A percentile compares a stretch with the other conserved stretches of the same genome.
Conservation (phyloP, 2,113 vertebrate genomes). For the Gadus macrocephalus region DNA sequence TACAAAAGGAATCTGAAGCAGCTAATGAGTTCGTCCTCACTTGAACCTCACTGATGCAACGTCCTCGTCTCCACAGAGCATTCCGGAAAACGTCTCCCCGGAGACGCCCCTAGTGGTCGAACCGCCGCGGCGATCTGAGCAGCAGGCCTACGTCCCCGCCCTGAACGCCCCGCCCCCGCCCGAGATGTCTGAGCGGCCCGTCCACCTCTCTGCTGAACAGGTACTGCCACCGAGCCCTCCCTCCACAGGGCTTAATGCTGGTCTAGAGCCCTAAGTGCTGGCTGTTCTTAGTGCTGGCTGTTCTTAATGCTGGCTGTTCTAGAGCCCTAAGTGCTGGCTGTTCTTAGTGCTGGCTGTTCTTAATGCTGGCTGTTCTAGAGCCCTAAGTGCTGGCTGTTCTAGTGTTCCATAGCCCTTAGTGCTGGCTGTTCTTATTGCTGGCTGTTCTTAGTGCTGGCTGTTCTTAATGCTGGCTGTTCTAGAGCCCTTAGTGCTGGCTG, state of each 20-base stretch:
- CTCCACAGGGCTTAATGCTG: not conserved
- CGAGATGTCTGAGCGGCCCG: slow-evolving; percentile 40
- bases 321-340: too few relatives aligned
- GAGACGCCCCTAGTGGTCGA: slow-evolving; percentile 9
- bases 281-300: too few relatives aligned
- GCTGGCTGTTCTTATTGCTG: too few relatives aligned
- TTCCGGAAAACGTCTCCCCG: slow-evolving; percentile 69
- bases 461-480: too few relatives aligned
- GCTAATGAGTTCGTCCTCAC: too few relatives aligned
- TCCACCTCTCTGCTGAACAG: slow-evolving; percentile 78
- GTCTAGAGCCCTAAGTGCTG: not conserved
- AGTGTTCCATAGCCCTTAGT: too few relatives aligned
- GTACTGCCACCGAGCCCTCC: slow-evolving; percentile 51
- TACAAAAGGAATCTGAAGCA: not conserved
- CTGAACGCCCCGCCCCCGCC: slow-evolving; percentile 26
- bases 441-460: too few relatives aligned
- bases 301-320: too few relatives aligned
- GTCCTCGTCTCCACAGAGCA: slow-evolving; percentile 68
- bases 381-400: too few relatives aligned
- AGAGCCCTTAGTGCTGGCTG: not conserved
- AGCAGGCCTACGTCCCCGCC: slow-evolving; percentile 23
- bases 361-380: too few relatives aligned
- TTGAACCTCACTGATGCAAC: too few relatives aligned
- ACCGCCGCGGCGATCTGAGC: slow-evolving; percentile 24
- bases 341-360: too few relatives aligned